Percentiles rank a stretch among this genome's conserved stretches.
Evolutionary conservation across 2,888 invertebrate species (phyloP).

Genomic region (Tethea ocularis): DNA sequence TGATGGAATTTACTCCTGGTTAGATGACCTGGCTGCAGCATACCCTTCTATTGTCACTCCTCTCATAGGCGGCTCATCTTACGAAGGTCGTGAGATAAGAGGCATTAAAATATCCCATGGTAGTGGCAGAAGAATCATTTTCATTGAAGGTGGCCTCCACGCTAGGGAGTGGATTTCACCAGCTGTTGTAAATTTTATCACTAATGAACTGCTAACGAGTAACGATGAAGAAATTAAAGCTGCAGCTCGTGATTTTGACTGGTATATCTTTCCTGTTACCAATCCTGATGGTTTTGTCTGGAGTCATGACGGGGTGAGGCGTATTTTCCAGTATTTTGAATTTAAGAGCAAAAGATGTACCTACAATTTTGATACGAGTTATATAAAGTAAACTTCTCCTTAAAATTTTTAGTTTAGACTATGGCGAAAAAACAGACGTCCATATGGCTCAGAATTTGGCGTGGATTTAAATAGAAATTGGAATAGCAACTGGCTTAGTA

Average conservation of each 20-base stretch:
- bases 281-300: constrained; percentile 92
- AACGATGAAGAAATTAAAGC: constrained; percentile 64
- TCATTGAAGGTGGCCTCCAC: constrained; percentile 85
- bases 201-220: constrained; percentile 85
- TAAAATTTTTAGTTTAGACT: constrained; percentile 81
- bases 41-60: constrained; percentile 73
- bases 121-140: constrained; percentile 53
- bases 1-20: constrained; percentile 84
- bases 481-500: constrained; percentile 87
- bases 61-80: constrained; percentile 65
- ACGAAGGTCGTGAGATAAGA: constrained; percentile 72
- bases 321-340: neutral
- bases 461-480: constrained; percentile 92
- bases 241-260: constrained; percentile 85
- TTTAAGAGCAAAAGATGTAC: no score
- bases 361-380: neutral
- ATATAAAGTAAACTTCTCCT: neutral
- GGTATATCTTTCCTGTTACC: constrained; percentile 89
- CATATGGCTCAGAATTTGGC: constrained; percentile 80
- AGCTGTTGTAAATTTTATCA: constrained; percentile 84
- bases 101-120: constrained; percentile 79
- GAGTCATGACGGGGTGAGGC: constrained; percentile 82
- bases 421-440: constrained; percentile 87
- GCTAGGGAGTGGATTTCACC: constrained; percentile 91
- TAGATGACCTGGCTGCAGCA: constrained; percentile 72